Base-by-base conservation (phyloP, 2,113 vertebrate genomes). In the Datnioides undecimradiatus region DNA sequence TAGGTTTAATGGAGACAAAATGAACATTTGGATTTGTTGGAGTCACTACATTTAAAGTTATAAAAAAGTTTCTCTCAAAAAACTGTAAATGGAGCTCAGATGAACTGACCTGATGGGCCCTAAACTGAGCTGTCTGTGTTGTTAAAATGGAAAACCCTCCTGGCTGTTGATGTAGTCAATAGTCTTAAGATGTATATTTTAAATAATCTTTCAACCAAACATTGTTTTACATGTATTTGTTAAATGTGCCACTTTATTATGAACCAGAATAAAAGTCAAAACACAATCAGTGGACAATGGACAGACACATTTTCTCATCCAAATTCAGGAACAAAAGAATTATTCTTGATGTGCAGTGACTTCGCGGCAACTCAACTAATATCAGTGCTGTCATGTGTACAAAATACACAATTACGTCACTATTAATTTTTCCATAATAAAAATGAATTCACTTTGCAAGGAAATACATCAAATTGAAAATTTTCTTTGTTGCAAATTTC, bases 1-100 rank as follows among this genome's bases (percentile, higher is more conserved):
- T 6, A 41, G 57, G 27, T 73, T 55, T 51, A 71, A 68, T 77
- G n/a, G 48, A 55, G 59, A 51, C 41, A 49, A 25, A 49, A 29
- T 60, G 40, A 60, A 29, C 29, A 31, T 64, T 62, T 74, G 36
- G 19, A 34, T 81, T 21, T 76, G 21, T 12, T n/a, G n/a, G n/a
- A n/a, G n/a, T n/a, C 7, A 43, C 46, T 38, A 25, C 14, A 52
- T 33, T 63, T 52, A 8, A 83, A 65, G 43, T 64, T 45, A 4
- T 29, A 41, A 64, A 0, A 41, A 65, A 11, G 38, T 87, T 58
- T 70, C 48, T 78, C 70, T 34, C 5, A 31, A 55, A 11, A 70
- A 73, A 40, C 57, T 0, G 0, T 33, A 51, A 48, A 52, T 7
- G 10, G 6, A 41, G 40, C 31, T 29, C 67, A n/a, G 49, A 29